Evolutionary conservation across 2,113 vertebrate genomes (phyloP), one percentile per base, ranked within the genome.

Genomic region (Heliornis fulica): DNA sequence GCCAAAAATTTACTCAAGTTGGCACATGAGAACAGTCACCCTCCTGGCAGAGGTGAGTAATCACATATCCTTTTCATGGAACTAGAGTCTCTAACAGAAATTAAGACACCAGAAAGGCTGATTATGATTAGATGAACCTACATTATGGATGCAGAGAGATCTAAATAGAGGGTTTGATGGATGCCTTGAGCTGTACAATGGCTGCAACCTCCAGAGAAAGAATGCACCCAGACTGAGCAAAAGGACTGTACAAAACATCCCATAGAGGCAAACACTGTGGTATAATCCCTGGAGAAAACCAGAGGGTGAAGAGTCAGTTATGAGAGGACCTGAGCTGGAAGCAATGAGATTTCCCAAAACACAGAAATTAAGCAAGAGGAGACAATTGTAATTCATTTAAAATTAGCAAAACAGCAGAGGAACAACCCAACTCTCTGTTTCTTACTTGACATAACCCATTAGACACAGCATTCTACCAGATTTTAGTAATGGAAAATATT

Each of bases 341-440:
- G 38, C 34, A 75, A 61, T 15, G 4, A 64, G 3, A 34, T 69
- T 83, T 93, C 86, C 59, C 87, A 65, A 88, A 94, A 83, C 8
- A 88, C 29, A 87, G 46, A 84, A 91, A 57, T 40, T 1, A 93
- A 87, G 23, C 34, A 86, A 72, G 53, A 85, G 16, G 19, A 88
- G 22, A 45, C 48, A 86, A 65, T 1, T 65, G 16, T 68, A 45
- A 90, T 80, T 80, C 45, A 76, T 1, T 65, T 15, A 32, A 86
- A 90, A 90, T 50, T 72, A 76, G 9, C 19, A 68, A 90, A 90
- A 65, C 34, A 92, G 56, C 54, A 88, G 34, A 79, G 66, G 17
- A 90, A 80, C 45, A 79, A 17, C 8, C 38, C 36, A 71, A 51
- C 9, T 36, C 41, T 34, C 59, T 87, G 8, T 41, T 63, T 78